Evolutionary conservation across 2,113 vertebrate genomes (phyloP), one percentile per base, ranked within the genome.

Genomic region (Ranitomeya imitator): DNA sequence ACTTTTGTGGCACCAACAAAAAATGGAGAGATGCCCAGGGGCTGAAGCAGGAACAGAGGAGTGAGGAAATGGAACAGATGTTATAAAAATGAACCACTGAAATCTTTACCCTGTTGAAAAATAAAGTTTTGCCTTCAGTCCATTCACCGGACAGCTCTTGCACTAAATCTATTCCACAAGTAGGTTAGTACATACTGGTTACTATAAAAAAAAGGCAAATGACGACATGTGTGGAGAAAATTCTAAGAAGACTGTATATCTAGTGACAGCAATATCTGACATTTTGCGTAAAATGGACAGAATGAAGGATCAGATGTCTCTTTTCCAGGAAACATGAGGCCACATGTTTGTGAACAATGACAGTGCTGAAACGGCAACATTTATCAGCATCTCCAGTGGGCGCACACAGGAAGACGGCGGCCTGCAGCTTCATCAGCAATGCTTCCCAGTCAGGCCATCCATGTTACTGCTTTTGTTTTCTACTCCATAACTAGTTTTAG

Each of bases 271-370:
- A 87, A 80, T 52, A 37, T 52, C 57, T 12, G 8, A 12, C 14
- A 15, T 45, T 89, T 31, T 84, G 19, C 81, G 26, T 52, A 77
- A 89, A 54, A 88, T 45, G 60, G 57, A 74, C 87, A 69, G 81
- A 26, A 65, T 84, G 81, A 88, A 78, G 71, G 26, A 16, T 65
- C 23, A 67, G 81, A 89, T 79, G 87, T 78, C 60, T 67, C 57
- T 78, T 89, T 74, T 89, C 87, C 18, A 79, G 82, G 87, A 89
- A 89, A 84, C 26, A 26, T 59, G 51, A 85, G 45, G 74, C 55
- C 81, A 79, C 82, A 69, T 26, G 81, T 10, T 18, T 57, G 59
- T 57, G 81, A 8, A 84, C 59, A 88, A 78, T 78, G 81, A 88
- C 81, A 78, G 2, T 88, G 87, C 87, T 88, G 79, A 83, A 88